Base-by-base conservation (phyloP, 2,113 vertebrate species). In the Taxidea taxus region DNA sequence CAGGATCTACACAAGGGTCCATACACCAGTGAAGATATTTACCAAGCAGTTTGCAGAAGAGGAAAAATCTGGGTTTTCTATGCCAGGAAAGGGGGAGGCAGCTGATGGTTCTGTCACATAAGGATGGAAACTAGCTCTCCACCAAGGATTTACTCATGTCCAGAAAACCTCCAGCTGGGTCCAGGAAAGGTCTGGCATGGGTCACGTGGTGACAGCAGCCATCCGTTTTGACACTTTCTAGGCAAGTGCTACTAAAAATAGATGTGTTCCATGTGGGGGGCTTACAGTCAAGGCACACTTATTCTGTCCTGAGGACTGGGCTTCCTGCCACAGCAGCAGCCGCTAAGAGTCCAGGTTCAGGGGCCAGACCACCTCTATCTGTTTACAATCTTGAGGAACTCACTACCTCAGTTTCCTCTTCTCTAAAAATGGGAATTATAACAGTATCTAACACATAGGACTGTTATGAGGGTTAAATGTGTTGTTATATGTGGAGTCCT, bases 251-350 rank as follows among this genome's bases (percentile, higher is more conserved):
- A 3, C 47, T 34, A 8, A 62, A 66, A 70, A 15, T 8, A 15
- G 29, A 16, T 29, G 39, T 20, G 29, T 23, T 31, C 66, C 51
- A 0, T 11, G n/a, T 0, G 2, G 1, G 14, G 8, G 3, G 4
- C 20, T 23, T n/a, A 78, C 27, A 25, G 3, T 51, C n/a, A 27
- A 7, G 27, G 25, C 49, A 51, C 15, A 37, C 34, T 20, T 37
- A 16, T 37, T 49, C 9, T 47, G 82, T n/a, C 10, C 64, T 15
- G 34, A 68, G 49, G 21, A 49, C 47, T 39, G 6, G 0, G 51
- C 21, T 4, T 12, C 83, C 29, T n/a, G 5, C 25, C n/a, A 29
- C 39, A 1, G 34, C 3, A n/a, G 62, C 4, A 14, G 56, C 31
- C 6, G 3, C 9, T 49, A 60, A 39, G 72, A 87, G 85, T 20